phyloP scores from a whole-genome alignment of 1,140 invertebrate species.

The Saccostrea glomerata region DNA sequence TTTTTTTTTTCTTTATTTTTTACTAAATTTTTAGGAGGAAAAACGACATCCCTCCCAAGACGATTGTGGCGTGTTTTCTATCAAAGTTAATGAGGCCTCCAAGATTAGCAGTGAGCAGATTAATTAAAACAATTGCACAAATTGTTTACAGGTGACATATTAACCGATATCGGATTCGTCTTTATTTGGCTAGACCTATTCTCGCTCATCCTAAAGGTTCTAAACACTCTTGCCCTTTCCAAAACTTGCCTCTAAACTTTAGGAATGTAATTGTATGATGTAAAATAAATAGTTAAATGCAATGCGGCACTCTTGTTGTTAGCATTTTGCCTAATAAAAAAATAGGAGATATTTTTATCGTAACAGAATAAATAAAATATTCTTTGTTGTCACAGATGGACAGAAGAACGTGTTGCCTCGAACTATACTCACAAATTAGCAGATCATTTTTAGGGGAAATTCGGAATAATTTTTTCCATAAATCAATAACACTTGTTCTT shows the following conservation, averaged over 20 bases:
- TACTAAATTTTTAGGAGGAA: neutral
- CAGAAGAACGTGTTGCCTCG: slow-evolving; percentile 5
- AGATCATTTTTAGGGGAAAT: neutral
- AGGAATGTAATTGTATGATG: neutral
- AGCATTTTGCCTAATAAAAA: neutral
- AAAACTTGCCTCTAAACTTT: neutral
- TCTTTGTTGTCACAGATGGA: slow-evolving; percentile 31
- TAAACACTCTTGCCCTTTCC: neutral
- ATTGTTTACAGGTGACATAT: slow-evolving; percentile 26
- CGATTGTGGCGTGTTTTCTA: neutral
- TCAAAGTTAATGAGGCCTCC: slow-evolving; percentile 20
- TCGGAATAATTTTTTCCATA: neutral
- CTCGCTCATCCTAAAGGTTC: neutral
- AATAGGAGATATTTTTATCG: neutral
- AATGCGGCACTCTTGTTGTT: neutral
- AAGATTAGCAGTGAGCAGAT: slow-evolving; percentile 3
- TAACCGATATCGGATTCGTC: neutral
- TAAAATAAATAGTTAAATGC: neutral
- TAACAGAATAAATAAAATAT: slow-evolving; percentile 1
- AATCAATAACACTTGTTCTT: slow-evolving; percentile 36
- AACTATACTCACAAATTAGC: slow-evolving; percentile 12
- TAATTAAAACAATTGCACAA: slow-evolving; percentile 35
- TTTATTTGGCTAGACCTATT: neutral
- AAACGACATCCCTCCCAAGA: neutral
- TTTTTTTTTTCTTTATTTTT: neutral